Percentiles rank a stretch among this genome's conserved stretches.
phyloP scores from a whole-genome alignment of 2,888 invertebrate genomes.

The Dicranocentrus wangi region DNA sequence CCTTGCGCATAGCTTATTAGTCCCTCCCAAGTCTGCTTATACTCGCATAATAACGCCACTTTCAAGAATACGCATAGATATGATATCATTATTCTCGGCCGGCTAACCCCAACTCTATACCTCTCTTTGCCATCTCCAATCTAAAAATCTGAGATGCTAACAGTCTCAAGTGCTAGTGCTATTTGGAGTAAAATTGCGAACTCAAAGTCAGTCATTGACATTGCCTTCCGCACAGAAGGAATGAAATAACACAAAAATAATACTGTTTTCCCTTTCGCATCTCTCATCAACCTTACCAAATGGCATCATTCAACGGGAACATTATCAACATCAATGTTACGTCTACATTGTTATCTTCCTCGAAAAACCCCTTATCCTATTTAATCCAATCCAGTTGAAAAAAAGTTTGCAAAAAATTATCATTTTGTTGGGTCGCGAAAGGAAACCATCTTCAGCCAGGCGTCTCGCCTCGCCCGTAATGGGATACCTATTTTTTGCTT shows the following conservation, averaged over 20 bases:
- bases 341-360: not conserved
- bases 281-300: slow-evolving; percentile 33
- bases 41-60: not conserved
- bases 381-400: slow-evolving; percentile 7
- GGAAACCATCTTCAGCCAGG: too few species aligned
- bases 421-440: not conserved
- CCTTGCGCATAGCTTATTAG: too few species aligned
- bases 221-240: not conserved
- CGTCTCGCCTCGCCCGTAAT: too few species aligned
- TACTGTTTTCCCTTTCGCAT: not conserved
- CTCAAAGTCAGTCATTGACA: slow-evolving; percentile 31
- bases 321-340: not conserved
- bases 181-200: not conserved
- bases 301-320: slow-evolving; percentile 34
- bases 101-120: not conserved
- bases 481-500: slow-evolving; percentile 2
- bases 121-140: not conserved
- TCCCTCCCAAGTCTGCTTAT: too few species aligned
- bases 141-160: not conserved
- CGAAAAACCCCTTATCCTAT: not conserved
- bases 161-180: too few species aligned
- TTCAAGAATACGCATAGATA: slow-evolving; percentile 5
- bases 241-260: not conserved
- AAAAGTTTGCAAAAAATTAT: not conserved
- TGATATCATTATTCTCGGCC: slow-evolving; percentile 1